Evolutionary conservation across 2,888 invertebrate species (phyloP).

Genomic region (Nasonia oneida): DNA sequence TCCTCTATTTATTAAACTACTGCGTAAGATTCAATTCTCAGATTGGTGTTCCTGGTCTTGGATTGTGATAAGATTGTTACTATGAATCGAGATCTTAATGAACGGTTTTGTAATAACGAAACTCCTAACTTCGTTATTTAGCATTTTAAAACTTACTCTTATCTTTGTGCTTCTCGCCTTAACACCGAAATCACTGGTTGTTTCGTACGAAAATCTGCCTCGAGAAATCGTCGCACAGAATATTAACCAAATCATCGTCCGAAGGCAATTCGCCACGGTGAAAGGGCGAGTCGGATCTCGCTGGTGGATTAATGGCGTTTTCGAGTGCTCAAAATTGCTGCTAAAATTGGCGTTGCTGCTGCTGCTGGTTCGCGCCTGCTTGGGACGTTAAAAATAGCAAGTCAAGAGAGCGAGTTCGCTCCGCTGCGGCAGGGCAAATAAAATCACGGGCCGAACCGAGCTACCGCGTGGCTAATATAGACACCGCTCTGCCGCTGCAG

Average conservation of each 20-base stretch:
- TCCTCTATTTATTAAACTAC: background rate
- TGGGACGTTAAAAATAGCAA: slow-evolving; percentile 29
- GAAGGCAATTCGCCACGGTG: slow-evolving; percentile 3
- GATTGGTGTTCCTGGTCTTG: background rate
- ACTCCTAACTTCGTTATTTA: background rate
- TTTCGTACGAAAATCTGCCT: background rate
- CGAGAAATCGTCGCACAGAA: too few relatives aligned
- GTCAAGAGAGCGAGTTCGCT: background rate
- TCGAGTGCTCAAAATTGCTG: slow-evolving; percentile 34
- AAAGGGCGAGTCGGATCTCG: background rate
- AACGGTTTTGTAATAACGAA: background rate
- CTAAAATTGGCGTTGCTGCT: slow-evolving; percentile 23
- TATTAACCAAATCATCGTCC: too few relatives aligned
- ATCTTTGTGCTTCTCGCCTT: too few relatives aligned
- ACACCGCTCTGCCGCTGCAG: background rate
- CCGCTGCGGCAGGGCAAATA: slow-evolving; percentile 19
- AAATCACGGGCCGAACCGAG: slow-evolving; percentile 21
- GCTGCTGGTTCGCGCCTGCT: background rate
- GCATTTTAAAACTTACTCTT: too few relatives aligned
- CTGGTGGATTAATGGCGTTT: slow-evolving; percentile 38
- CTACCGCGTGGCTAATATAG: slow-evolving; percentile 29
- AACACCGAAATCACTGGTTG: too few relatives aligned
- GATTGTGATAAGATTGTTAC: background rate
- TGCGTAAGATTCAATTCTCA: background rate
- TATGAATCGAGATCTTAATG: background rate